Conservation (phyloP, 2,888 invertebrate species). For the Bellardia bayeri region DNA sequence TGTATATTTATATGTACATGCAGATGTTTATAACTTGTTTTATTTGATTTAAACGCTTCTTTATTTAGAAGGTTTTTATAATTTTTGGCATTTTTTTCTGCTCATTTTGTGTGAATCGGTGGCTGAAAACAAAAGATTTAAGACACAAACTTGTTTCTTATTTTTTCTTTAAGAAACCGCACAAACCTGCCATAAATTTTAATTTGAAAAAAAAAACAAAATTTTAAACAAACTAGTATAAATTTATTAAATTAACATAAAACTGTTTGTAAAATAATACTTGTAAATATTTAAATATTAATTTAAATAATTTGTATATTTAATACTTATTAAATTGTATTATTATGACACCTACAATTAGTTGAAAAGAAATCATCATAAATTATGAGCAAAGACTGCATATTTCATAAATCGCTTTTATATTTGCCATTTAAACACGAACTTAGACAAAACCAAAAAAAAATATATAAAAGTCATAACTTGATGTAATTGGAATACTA, state of each 20-base stretch:
- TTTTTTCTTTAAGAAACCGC: background rate
- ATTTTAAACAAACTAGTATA: background rate
- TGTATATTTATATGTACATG: background rate
- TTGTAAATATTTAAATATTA: background rate
- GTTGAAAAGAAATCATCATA: background rate
- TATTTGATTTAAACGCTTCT: constrained; percentile 10
- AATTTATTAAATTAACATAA: constrained; percentile 7
- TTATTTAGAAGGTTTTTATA: constrained; percentile 45
- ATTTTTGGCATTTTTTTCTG: constrained; percentile 30
- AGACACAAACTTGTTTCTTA: constrained; percentile 69
- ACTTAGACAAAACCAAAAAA: background rate
- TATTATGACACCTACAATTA: constrained; percentile 48
- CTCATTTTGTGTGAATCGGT: background rate
- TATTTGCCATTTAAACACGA: constrained; percentile 33
- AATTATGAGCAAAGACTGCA: constrained; percentile 13
- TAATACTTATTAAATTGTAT: constrained; percentile 41
- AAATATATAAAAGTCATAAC: constrained; percentile 19
- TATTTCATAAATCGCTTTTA: constrained; percentile 1
- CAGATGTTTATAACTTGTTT: constrained; percentile 57
- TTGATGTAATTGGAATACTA: constrained; percentile 33
- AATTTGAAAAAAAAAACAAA: background rate
- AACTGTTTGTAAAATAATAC: background rate
- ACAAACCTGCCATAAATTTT: constrained; percentile 13
- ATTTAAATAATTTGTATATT: constrained; percentile 39
- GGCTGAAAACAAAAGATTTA: constrained; percentile 72